Evolutionary conservation across 2,888 invertebrate species (phyloP), one percentile per base, ranked within the genome.

Genomic region (Polietes domitor): DNA sequence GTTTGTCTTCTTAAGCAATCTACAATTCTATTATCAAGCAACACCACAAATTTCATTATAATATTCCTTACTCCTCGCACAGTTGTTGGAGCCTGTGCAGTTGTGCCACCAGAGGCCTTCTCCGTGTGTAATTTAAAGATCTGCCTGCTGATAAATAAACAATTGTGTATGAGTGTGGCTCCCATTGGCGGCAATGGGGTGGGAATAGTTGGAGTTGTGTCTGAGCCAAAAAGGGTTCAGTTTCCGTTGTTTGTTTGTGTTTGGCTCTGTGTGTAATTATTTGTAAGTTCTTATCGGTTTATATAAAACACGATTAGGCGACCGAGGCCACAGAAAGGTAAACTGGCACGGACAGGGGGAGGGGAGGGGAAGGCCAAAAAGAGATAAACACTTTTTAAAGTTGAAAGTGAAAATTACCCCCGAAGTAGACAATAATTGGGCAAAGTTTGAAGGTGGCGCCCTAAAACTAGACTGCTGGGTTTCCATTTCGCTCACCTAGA

Each of bases 1-100:
- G 43, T 68, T 43, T 37, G 26, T 37, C 21, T 24, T 26, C 21
- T 24, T 26, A 3, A 2, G 19, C 26, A 71, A 61, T 71, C 24
- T 63, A 53, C 24, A 63, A 63, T 72, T 78, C 63, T 26, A 77
- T 77, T 77, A 71, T 77, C 58, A 71, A 58, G 26, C 17, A 53
- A 2, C 10, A 72, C 73, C 58, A 74, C 68, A 79, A 41, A 53
- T 65, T 50, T 65, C 19, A 41, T 61, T 79, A 4, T 21, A 61
- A 78, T 19, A 72, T n/a, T 43, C 19, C 10, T 7, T 12, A 58
- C 61, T 63, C 32, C 21, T n/a, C n/a, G n/a, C n/a, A n/a, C n/a
- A n/a, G n/a, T n/a, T 6, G 10, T 24, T 24, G 55, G 41, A 41
- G 41, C 55, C 37, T 28, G 41, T 55, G 19, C 12, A 24, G 43